Percentiles rank a stretch among this genome's conserved stretches.
Evolutionary conservation across 2,113 vertebrate species (phyloP).

Genomic region (Oncorhynchus tshawytscha): DNA sequence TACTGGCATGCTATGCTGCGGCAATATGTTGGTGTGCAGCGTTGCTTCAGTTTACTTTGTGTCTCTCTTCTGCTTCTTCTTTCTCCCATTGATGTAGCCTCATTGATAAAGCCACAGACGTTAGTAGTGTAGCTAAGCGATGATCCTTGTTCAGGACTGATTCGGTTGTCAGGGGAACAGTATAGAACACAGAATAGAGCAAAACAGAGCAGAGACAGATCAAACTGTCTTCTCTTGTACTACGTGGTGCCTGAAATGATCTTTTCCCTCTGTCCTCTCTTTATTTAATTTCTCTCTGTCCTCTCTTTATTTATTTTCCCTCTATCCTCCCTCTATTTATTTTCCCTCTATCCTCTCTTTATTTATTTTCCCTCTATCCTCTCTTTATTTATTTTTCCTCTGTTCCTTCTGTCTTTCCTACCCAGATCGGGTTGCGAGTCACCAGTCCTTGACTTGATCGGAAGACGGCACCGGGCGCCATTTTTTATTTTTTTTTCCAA

Average conservation of each 20-base stretch:
- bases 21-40: background rate
- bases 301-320: conserved; percentile 25
- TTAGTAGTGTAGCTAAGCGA: background rate
- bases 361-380: conserved; percentile 20
- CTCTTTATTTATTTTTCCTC: conserved; percentile 18
- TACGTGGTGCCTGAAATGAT: conserved; percentile 62
- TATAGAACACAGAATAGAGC: background rate
- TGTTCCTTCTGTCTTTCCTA: conserved; percentile 47
- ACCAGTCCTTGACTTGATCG: conserved; percentile 75
- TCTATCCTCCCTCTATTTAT: background rate
- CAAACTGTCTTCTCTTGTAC: conserved; percentile 28
- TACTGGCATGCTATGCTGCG: background rate
- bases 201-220: background rate
- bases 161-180: background rate
- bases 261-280: background rate
- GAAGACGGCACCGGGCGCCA: conserved; percentile 33
- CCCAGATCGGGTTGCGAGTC: conserved; percentile 74
- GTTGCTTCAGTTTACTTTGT: background rate
- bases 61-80: background rate
- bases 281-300: background rate
- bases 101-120: background rate
- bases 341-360: conserved; percentile 19
- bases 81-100: background rate
- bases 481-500: background rate
- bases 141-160: background rate